Base-by-base conservation (phyloP, 64 coral and sea anemone genomes). In the Acropora tenuis region DNA sequence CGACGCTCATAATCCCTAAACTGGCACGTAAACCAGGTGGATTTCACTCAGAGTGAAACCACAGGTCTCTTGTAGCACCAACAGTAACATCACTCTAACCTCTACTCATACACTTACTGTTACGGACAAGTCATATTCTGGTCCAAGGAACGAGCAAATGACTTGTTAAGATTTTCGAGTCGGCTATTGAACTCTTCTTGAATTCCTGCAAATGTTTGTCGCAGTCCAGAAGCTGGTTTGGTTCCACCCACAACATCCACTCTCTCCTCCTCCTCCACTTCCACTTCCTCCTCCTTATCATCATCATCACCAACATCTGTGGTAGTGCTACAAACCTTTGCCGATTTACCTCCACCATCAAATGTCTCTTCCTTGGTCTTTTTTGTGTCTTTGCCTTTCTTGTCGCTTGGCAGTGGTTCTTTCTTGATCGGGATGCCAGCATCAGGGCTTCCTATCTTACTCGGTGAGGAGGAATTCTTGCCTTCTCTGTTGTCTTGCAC, bases 111-210 rank as follows among this genome's bases (percentile, higher is more conserved):
- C 43, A 72, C 65, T 85, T 85, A 85, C 82, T 71, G 3, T 69
- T 30, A 71, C 20, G 82, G 82, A 4, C 63, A 71, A 71, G 82
- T 85, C 82, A 85, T 72, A 18, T 85, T 85, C 5, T 85, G 82
- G 72, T 85, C 95, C 40, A 97, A 83, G 1, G 95, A 97, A 67
- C 81, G 74, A 4, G 88, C 82, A n/a, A 97, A 97, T 2, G 92
- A 97, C 76, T 82, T 86, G 55, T 97, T 92, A 18, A 97, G 83
- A 46, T 89, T 91, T 60, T 97, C 88, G 40, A 97, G 59, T 49
- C 95, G 88, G 72, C 91, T 97, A 3, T 89, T 91, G 47, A 97
- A 97, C 19, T 97, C 95, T 44, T 92, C 92, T 18, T 97, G 92
- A 58, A 97, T 97, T 42, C 95, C 95, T 1, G 82, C 93, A 4